Percentiles rank a stretch among this genome's conserved stretches.
Conservation (phyloP, 2,113 vertebrate species). For the Hippoglossus stenolepis region DNA sequence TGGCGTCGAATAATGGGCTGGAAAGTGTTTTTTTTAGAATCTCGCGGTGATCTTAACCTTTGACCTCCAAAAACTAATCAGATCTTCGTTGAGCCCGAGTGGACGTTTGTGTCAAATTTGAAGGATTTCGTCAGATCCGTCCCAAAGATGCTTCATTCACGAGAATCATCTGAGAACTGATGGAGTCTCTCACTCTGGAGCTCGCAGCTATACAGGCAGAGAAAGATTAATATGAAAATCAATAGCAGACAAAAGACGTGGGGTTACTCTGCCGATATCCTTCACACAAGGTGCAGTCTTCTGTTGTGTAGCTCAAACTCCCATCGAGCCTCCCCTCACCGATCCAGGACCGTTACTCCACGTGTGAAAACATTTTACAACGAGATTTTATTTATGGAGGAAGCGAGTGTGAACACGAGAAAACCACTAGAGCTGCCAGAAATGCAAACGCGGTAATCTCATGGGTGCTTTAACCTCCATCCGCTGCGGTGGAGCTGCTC, state of each 20-base stretch:
- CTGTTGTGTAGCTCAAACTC: not conserved
- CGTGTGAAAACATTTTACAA: not conserved
- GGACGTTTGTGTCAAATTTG: not conserved
- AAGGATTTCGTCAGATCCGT: not conserved
- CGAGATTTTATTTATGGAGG: constrained; percentile 10
- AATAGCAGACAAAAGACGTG: constrained; percentile 11
- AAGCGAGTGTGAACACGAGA: not conserved
- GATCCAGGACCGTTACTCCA: not conserved
- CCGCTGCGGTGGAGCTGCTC: constrained; percentile 26
- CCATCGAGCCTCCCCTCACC: not conserved
- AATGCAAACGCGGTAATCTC: constrained; percentile 1
- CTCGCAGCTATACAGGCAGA: not conserved
- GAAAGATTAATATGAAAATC: constrained; percentile 15
- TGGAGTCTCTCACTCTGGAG: not conserved
- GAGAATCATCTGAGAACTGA: not conserved
- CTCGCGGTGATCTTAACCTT: not conserved
- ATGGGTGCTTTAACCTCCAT: constrained; percentile 5
- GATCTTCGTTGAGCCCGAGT: not conserved
- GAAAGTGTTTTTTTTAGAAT: not conserved
- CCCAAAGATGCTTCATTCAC: not conserved
- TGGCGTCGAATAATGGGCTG: no score
- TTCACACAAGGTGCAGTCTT: not conserved
- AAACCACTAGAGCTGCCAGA: not conserved
- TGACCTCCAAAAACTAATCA: not conserved
- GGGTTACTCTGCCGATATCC: not conserved